These are phyloP conservation scores for Lapara coniferarum DNA, from an alignment of 2,888 invertebrate species.

Conservation along the genomic window DNA sequence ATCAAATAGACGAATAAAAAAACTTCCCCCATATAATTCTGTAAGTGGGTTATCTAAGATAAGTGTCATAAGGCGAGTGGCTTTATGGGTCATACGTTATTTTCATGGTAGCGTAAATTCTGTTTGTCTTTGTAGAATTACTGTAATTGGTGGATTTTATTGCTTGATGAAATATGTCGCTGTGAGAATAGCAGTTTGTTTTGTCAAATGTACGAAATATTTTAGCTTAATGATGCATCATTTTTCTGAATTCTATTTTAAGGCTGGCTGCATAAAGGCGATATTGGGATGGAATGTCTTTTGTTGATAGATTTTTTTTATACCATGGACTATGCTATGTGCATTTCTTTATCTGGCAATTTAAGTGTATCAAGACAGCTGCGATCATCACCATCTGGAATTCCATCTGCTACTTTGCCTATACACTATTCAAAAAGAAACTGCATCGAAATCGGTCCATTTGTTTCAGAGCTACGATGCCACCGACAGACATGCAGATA, in stretches of 20 bases:
- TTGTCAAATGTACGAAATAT: not conserved
- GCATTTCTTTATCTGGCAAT: too few relatives aligned
- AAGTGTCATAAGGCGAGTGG: conserved; percentile 46
- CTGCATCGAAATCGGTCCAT: too few relatives aligned
- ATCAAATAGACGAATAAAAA: conserved; percentile 18
- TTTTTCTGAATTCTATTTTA: not conserved
- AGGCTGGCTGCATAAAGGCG: not conserved
- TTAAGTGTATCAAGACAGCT: too few relatives aligned
- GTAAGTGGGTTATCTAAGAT: conserved; percentile 45
- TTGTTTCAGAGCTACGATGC: too few relatives aligned
- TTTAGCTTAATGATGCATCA: not conserved
- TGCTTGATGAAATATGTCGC: conserved; percentile 23
- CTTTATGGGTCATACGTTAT: conserved; percentile 42
- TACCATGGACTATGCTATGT: too few relatives aligned
- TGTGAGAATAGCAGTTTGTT: conserved; percentile 9
- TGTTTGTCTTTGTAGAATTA: conserved; percentile 43
- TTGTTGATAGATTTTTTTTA: too few relatives aligned
- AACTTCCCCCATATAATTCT: conserved; percentile 35
- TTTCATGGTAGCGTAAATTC: conserved; percentile 42
- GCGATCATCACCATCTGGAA: too few relatives aligned
- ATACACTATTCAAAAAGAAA: too few relatives aligned
- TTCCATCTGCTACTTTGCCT: too few relatives aligned
- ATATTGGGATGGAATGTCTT: too few relatives aligned
- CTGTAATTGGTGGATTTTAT: conserved; percentile 33
- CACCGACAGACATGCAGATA: too few relatives aligned